Percentiles rank a stretch among this genome's conserved stretches.
Conservation (phyloP, 2,113 vertebrate species). For the Atrichornis clamosus region DNA sequence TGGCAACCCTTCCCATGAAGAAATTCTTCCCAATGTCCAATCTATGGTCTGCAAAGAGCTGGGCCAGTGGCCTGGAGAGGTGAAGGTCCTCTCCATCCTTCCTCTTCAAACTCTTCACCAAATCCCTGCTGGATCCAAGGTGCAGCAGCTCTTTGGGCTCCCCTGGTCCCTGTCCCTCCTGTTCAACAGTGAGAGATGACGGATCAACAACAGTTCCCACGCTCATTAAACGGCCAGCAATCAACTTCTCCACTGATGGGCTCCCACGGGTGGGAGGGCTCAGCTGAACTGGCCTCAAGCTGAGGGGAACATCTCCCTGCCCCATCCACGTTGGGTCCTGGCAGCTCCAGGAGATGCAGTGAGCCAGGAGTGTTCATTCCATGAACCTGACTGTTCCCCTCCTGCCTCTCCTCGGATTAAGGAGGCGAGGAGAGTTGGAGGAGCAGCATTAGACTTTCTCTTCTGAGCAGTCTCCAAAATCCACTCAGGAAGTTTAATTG, state of each 20-base stretch:
- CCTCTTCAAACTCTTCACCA: neutral
- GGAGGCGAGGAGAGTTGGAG: neutral
- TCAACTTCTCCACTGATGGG: neutral
- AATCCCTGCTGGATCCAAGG: too few species aligned
- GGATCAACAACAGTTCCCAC: neutral
- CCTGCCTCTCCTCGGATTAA: neutral
- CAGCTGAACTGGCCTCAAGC: neutral
- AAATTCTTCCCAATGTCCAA: neutral
- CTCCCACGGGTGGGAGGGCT: neutral
- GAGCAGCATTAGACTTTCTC: neutral
- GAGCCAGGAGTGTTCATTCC: neutral
- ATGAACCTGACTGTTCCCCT: neutral
- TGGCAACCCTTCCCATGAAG: neutral
- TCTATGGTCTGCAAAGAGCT: neutral
- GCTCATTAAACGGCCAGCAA: neutral
- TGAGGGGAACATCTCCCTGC: neutral
- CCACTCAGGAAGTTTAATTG: slow-evolving; percentile 40
- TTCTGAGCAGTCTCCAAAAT: neutral
- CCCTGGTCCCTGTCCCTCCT: neutral
- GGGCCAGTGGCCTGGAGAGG: neutral
- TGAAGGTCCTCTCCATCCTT: neutral
- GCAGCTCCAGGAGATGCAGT: neutral
- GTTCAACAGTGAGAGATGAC: rapidly evolving
- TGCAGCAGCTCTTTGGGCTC: neutral
- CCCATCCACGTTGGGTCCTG: rapidly evolving